These are phyloP conservation scores for Sphenodon punctatus DNA, from an alignment of 2,797 vertebrate genomes.

Conservation along the genomic window DNA sequence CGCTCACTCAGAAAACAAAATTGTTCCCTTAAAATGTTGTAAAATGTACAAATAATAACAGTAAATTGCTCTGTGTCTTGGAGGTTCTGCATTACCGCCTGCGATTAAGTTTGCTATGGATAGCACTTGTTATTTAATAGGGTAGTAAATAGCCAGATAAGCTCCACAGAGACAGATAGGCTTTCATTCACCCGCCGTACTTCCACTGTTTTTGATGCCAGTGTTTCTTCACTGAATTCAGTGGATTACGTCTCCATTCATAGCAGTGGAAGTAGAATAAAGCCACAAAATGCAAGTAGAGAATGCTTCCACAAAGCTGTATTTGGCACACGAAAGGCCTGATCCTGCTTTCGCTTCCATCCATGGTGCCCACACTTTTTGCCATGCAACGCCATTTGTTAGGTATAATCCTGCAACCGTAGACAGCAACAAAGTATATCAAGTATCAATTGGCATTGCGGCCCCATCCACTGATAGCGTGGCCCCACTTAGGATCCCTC, in stretches of 20 bases:
- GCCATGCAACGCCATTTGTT: too few relatives aligned
- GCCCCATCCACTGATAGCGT: too few relatives aligned
- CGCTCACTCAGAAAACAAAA: background rate
- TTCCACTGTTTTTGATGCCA: constrained; percentile 17
- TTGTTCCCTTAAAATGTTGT: constrained; percentile 6
- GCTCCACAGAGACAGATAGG: background rate
- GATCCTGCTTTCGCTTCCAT: background rate
- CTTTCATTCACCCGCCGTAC: constrained; percentile 17
- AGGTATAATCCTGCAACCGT: too few relatives aligned
- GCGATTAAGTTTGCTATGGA: background rate
- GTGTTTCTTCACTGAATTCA: constrained; percentile 1
- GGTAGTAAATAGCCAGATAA: constrained; percentile 27
- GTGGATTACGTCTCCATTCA: constrained; percentile 41
- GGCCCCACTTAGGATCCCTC: too few relatives aligned
- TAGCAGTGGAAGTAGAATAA: constrained; percentile 4
- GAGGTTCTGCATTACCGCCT: background rate
- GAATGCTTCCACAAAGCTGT: background rate
- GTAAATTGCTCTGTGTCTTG: constrained; percentile 10
- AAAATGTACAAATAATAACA: constrained; percentile 5
- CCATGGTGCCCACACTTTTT: too few relatives aligned
- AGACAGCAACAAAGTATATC: too few relatives aligned
- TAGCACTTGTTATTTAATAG: constrained; percentile 31
- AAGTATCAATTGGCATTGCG: too few relatives aligned
- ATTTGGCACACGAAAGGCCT: background rate
- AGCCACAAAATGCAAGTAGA: background rate